Percentiles rank a stretch among this genome's conserved stretches.
These are phyloP conservation scores for Mythimna pallens DNA, from an alignment of 2,888 invertebrate species.

Conservation along the genomic window DNA sequence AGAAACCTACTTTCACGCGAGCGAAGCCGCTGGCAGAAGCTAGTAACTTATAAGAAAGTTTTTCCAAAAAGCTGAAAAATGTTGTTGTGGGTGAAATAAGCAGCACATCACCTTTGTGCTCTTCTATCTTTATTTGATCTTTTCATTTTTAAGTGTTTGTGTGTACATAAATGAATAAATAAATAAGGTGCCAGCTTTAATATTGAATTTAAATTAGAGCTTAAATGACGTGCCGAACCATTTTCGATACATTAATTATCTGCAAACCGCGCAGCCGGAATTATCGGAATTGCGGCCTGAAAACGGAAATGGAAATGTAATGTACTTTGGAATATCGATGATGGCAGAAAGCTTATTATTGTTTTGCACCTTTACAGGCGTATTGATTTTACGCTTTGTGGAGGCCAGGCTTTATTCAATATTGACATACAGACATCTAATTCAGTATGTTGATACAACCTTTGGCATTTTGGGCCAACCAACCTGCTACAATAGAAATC, in stretches of 20 bases:
- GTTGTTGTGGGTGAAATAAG: no score
- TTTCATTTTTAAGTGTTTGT: neutral
- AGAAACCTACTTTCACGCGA: no score
- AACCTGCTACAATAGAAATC: neutral
- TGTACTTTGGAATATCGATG: constrained; percentile 33
- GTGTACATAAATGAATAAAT: neutral
- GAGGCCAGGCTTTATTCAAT: constrained; percentile 2
- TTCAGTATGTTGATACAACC: constrained; percentile 7
- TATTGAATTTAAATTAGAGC: constrained; percentile 42
- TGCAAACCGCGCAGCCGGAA: constrained; percentile 27
- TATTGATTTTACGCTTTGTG: constrained; percentile 30
- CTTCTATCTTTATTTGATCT: no score
- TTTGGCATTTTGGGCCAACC: constrained; percentile 4
- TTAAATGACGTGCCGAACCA: constrained; percentile 27
- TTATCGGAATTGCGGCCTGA: constrained; percentile 49
- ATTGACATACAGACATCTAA: neutral
- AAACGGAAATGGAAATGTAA: constrained; percentile 56
- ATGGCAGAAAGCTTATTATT: constrained; percentile 26
- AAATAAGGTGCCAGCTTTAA: constrained; percentile 20
- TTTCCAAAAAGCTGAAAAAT: no score
- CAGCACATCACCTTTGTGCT: no score
- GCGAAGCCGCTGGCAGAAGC: no score
- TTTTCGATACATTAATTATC: constrained; percentile 47
- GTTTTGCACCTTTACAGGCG: constrained; percentile 27
- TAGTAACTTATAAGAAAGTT: no score